Conservation (phyloP, 2,888 invertebrate species). For the Cantharis flavilabris region DNA sequence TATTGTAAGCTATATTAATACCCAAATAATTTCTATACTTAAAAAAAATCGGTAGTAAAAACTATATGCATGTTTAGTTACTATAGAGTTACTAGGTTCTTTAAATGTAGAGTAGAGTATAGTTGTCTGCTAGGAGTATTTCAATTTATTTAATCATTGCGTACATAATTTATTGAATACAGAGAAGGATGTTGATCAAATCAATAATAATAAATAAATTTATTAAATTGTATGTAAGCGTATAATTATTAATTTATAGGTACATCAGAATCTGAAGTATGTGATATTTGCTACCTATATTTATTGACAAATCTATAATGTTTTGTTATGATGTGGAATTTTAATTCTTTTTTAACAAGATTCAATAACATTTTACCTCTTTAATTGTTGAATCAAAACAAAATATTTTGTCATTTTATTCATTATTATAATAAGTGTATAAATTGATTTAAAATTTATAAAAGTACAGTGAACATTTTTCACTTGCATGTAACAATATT, state of each 20-base stretch:
- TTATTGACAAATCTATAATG: constrained; percentile 17
- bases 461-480: neutral
- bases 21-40: no score
- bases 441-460: neutral
- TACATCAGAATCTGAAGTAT: constrained; percentile 18
- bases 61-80: no score
- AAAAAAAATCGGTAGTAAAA: no score
- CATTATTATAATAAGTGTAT: neutral
- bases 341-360: neutral
- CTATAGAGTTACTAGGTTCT: no score
- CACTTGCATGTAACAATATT: neutral
- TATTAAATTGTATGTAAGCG: constrained; percentile 17
- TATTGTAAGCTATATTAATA: no score
- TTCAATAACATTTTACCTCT: neutral
- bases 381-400: neutral
- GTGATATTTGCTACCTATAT: constrained; percentile 16
- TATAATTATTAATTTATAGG: constrained; percentile 18
- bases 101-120: no score
- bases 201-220: constrained; percentile 5
- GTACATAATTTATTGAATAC: neutral
- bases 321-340: constrained; percentile 2
- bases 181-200: neutral
- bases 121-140: neutral
- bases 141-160: neutral
- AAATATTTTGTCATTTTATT: neutral